Evolutionary conservation across 2,888 invertebrate species (phyloP), one percentile per base, ranked within the genome.

Genomic region (Netelia virgata): DNA sequence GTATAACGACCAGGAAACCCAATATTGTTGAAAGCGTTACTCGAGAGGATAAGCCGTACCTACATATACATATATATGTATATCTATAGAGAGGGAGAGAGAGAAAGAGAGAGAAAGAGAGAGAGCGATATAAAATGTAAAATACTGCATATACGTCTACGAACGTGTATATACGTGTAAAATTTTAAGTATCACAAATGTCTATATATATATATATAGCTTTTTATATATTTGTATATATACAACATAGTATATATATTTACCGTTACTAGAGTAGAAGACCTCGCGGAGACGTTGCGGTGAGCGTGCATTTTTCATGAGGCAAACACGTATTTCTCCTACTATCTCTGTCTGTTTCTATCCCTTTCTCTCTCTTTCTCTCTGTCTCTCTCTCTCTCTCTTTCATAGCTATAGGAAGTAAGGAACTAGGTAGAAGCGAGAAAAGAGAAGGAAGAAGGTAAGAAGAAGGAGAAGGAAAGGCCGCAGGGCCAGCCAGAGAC

Each of bases 11-110:
- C 53, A 77, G 77, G 69, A 77, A 77, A 69, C 61, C 69, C 77
- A 77, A 77, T 77, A 77, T 77, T 69, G 77, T 69, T 77, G 77
- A 77, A 77, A 77, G 77, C 77, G 77, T 69, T 69, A 69, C 61
- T 69, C 36, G 69, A 61, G 69, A 68, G 8, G 68, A 69, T 23
- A 69, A 61, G 43, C 57, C 10, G n/a, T 59, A 64, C 50, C 53
- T 41, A 50, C 50, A 47, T 9, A 47, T 47, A 61, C 36, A 57
- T n/a, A 64, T 18, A 9, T 9, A 20, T 77, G 57, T 43, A 41
- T 18, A 70, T n/a, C n/a, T 59, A 41, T 59, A 61, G n/a, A n/a
- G n/a, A n/a, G n/a, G n/a, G n/a, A n/a, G n/a, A n/a, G n/a, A n/a
- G n/a, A n/a, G n/a, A n/a, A n/a, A n/a, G n/a, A n/a, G n/a, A n/a